Evolutionary conservation across 2,888 invertebrate genomes (phyloP), one percentile per base, ranked within the genome.

Genomic region (Tiliacea citrago): DNA sequence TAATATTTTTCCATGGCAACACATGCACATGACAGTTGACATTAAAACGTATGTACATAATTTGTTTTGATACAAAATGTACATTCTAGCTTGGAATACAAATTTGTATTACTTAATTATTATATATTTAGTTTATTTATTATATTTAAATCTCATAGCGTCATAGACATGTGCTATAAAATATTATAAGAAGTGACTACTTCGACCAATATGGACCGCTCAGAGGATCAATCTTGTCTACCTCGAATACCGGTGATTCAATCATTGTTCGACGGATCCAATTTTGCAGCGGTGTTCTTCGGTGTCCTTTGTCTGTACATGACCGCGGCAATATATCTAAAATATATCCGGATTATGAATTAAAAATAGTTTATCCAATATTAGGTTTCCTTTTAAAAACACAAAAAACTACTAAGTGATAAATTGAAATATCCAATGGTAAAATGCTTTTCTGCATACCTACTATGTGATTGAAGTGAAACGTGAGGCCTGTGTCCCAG

Each of bases 101-200:
- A 79, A 71, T 55, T 65, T 83, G 21, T 83, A 79, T 63, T 78
- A 79, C 24, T 47, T 78, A 53, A 79, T 79, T 35, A 69, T 78
- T 49, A 58, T 70, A 42, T 78, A 78, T 67, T 61, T 83, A 63
- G 35, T 78, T 67, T 78, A 70, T 45, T 58, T 78, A 62, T 62
- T 83, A 35, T 83, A 83, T 58, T 49, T 62, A 47, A 77, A 82
- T 49, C 42, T 83, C 12, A 21, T 53, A 53, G 53, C 35, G 24
- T 42, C 57, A 18, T 79, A 78, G 55, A 58, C 12, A 13, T 12
- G 60, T 45, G 2, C 16, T 55, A 10, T 2, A 53, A 29, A 68
- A 57, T 39, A 60, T 68, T 49, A 0, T 65, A 57, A 55, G 53
- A 49, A 29, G 13, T 42, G 13, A 53, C n/a, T 18, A 12, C 21